Conservation (phyloP, 2,888 invertebrate genomes). For the Philaethria dido region DNA sequence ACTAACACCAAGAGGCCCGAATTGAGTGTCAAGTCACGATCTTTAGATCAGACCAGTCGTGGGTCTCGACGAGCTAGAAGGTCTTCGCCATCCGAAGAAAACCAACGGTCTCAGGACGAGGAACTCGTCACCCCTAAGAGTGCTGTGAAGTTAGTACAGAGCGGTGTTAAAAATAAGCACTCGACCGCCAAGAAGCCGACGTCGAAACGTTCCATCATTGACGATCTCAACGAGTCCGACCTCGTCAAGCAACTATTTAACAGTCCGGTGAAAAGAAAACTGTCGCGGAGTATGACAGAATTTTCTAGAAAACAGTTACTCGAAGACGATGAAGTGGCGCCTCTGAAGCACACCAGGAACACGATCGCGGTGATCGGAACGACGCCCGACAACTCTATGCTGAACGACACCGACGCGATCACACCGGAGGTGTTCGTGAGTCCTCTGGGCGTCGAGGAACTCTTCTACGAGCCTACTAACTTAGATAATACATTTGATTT, state of each 20-base stretch:
- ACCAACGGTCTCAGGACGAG: conserved; percentile 50
- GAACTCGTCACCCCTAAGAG: conserved; percentile 70
- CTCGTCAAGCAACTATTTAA: conserved; percentile 74
- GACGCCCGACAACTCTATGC: conserved; percentile 52
- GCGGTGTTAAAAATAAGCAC: conserved; percentile 74
- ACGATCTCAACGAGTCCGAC: conserved; percentile 70
- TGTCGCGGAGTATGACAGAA: conserved; percentile 78
- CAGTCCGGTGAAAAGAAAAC: conserved; percentile 76
- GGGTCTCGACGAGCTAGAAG: conserved; percentile 46
- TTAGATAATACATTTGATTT: conserved; percentile 59
- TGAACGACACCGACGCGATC: conserved; percentile 52
- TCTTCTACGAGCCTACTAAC: conserved; percentile 56
- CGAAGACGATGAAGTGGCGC: conserved; percentile 54
- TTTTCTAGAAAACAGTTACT: conserved; percentile 61
- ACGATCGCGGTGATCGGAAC: conserved; percentile 51
- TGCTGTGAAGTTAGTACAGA: conserved; percentile 61
- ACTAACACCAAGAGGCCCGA: conserved; percentile 43
- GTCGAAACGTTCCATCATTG: conserved; percentile 75
- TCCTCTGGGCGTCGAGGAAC: conserved; percentile 66
- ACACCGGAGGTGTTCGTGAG: conserved; percentile 69
- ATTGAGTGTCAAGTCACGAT: conserved; percentile 52
- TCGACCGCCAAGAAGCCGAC: conserved; percentile 78
- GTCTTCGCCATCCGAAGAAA: conserved; percentile 45
- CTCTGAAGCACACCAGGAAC: conserved; percentile 50
- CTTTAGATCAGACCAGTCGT: conserved; percentile 34